Evolutionary conservation across 2,888 invertebrate species (phyloP).

Genomic region (Yponomeuta sedellus): DNA sequence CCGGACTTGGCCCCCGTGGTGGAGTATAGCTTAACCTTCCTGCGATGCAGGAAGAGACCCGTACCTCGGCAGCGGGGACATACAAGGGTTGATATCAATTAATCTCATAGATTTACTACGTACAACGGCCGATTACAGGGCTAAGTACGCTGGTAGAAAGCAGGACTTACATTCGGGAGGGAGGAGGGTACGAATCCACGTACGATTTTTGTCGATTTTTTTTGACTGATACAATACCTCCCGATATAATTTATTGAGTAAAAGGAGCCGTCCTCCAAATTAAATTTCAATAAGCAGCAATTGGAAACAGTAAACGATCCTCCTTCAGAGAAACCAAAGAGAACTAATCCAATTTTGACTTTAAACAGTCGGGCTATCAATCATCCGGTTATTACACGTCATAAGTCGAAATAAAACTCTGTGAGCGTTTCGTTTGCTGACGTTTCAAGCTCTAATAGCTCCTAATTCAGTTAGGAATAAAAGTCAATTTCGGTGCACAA

Average conservation of each 20-base stretch:
- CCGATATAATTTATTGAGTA: neutral
- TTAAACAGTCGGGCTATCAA: conserved; percentile 50
- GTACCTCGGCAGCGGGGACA: too few species aligned
- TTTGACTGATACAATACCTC: too few species aligned
- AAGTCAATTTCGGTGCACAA: neutral
- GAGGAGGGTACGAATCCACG: too few species aligned
- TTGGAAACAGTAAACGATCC: conserved; percentile 28
- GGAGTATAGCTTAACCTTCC: too few species aligned
- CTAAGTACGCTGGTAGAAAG: too few species aligned
- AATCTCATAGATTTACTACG: too few species aligned
- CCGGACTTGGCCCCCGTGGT: too few species aligned
- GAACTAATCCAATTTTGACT: conserved; percentile 49
- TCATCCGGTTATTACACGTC: conserved; percentile 51
- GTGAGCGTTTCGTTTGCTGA: neutral
- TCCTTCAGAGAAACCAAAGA: conserved; percentile 38
- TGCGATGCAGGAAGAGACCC: too few species aligned
- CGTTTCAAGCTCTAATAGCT: neutral
- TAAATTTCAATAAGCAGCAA: conserved; percentile 27
- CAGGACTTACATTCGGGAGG: too few species aligned
- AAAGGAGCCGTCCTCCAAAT: conserved; percentile 16
- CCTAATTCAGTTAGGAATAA: neutral
- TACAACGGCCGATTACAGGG: too few species aligned
- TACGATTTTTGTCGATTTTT: too few species aligned
- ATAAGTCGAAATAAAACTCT: conserved; percentile 36
- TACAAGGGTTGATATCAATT: too few species aligned